Percentiles rank a stretch among this genome's conserved stretches.
Evolutionary conservation across 2,888 invertebrate species (phyloP).

Genomic region (Pyrrhia umbra): DNA sequence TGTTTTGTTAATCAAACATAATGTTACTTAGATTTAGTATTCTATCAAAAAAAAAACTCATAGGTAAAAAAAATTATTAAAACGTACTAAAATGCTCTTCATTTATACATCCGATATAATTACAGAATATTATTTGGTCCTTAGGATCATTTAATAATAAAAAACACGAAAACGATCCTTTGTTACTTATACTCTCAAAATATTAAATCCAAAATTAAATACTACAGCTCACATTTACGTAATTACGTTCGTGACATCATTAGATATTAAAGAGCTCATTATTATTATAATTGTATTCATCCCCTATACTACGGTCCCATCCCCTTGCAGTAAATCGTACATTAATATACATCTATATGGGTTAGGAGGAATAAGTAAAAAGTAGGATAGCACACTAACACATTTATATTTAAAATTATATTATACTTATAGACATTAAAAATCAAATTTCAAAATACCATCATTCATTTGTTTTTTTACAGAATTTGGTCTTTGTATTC

Average conservation of each 20-base stretch:
- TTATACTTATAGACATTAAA: background rate
- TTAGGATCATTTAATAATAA: background rate
- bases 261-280: slow-evolving; percentile 30
- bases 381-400: slow-evolving; percentile 27
- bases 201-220: background rate
- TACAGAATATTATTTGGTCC: background rate
- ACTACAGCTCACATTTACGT: slow-evolving; percentile 24
- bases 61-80: background rate
- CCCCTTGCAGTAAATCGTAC: slow-evolving; percentile 29
- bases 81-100: background rate
- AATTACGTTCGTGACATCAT: slow-evolving; percentile 26
- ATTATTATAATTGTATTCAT: slow-evolving; percentile 32
- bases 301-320: slow-evolving; percentile 26
- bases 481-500: background rate
- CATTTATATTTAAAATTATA: background rate
- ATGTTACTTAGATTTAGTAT: background rate
- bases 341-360: slow-evolving; percentile 42
- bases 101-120: background rate
- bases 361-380: background rate
- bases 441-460: background rate
- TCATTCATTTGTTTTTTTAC: background rate
- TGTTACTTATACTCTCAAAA: slow-evolving; percentile 13
- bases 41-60: background rate
- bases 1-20: background rate
- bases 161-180: slow-evolving; percentile 9